Evolutionary conservation across 1,140 invertebrate genomes (phyloP), one percentile per base, ranked within the genome.

Genomic region (Papilio aristodemus): DNA sequence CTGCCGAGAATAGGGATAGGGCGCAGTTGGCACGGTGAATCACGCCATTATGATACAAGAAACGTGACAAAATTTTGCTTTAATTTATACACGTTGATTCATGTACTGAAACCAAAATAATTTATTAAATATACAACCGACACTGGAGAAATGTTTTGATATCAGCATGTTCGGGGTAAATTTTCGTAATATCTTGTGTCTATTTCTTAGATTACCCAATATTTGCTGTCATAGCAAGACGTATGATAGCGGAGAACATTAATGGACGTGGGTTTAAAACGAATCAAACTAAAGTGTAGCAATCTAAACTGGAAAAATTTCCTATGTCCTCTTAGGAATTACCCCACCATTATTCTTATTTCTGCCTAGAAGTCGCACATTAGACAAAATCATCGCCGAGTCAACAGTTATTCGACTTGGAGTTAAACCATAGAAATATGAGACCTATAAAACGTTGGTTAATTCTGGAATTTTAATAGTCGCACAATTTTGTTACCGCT

Each of bases 51-150:
- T 54, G 46, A 36, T 69, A 71, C 38, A 74, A 57, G 37, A 67
- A 75, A 81, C 80, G 81, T 83, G 79, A 83, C 71, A 81, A 70
- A 73, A 74, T 76, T 81, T 71, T 63, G 64, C 39, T 66, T 41
- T 64, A 64, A 41, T 43, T 32, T 54, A 54, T 22, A 11, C 11
- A 11, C 39, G 37, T 62, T 38, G 14, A 62, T 59, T 19, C 32
- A 62, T 17, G 36, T 7, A 50, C 7, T 50, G 4, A 6, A 9
- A 13, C 36, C 8, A 37, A 60, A 36, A 19, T 36, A 58, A 60
- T 60, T 60, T 36, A n/a, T 19, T 60, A 8, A 3, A 25, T 9
- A 50, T 2, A 50, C 19, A 9, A 25, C 17, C 14, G 46, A 10
- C 22, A 17, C 19, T 50, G 7, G 17, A 46, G 46, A 17, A 50